Evolutionary conservation across 2,888 invertebrate genomes (phyloP), one percentile per base, ranked within the genome.

Genomic region (Ochropacha duplaris): DNA sequence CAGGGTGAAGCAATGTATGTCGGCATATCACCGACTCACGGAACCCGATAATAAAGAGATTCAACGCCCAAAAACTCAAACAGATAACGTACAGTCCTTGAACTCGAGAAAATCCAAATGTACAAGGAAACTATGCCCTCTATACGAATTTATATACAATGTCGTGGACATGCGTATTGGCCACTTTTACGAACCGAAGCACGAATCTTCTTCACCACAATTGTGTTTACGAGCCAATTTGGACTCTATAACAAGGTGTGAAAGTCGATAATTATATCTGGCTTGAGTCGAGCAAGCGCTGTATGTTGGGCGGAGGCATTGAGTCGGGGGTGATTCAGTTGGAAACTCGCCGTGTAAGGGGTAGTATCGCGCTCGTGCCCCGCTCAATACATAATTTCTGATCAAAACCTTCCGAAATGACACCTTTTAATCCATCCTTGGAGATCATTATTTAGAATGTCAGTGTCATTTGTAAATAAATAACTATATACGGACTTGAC

Each of bases 141-240:
- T 88, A 87, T 88, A 90, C 68, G 73, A 87, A 84, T 84, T 84
- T 89, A 88, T 90, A 86, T 86, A 90, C 86, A 81, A 76, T 80
- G 81, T 84, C 85, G 86, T 92, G 92, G 92, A 90, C 92, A 92
- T 92, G 92, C 92, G 92, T 92, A 92, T 88, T 92, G 89, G 90
- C 85, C 85, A 83, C 87, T 83, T 86, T 81, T 86, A 84, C 86
- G 86, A 84, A 87, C 81, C 83, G 84, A 88, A 88, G 86, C 83
- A 87, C 87, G 87, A 88, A 87, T 88, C 86, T 89, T 86, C 88
- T 87, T 87, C 81, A 86, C 84, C 84, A 84, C 82, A 79, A 78
- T 59, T 56, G 57, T 52, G 57, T 50, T 50, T 54, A 55, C 75
- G 69, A 66, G 59, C 73, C 54, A 84, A 80, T 75, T 71, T 80